Base-by-base conservation (phyloP, 2,888 invertebrate species). In the Gandaritis pyraliata region DNA sequence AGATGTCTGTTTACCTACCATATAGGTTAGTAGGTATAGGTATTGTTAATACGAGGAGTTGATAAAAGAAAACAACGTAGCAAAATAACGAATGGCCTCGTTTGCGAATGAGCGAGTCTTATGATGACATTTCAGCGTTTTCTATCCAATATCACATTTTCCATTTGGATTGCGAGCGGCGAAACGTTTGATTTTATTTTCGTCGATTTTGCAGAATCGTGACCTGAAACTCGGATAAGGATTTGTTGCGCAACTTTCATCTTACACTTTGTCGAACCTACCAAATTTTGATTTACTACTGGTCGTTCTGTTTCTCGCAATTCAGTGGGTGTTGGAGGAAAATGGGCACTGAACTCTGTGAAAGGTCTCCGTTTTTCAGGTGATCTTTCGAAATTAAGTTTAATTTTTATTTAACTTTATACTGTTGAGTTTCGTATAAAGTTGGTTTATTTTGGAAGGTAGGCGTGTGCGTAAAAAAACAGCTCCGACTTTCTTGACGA, bases 101-200 rank as follows among this genome's bases (percentile, higher is more conserved):
- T 50, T 58, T 69, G 69, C 67, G 70, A 68, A 70, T 76, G 75
- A 70, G 72, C 72, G 72, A 72, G 74, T 77, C 76, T 81, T 83
- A 83, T 83, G 81, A 82, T 80, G 79, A 78, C 79, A 80, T 80
- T 79, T 79, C 75, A 77, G 71, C 74, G 76, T 74, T 73, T 73
- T 76, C 77, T 74, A 80, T 78, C 81, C 81, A 81, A 83, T 85
- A 86, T 83, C 77, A 81, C 82, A 86, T 85, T 82, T 85, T 81
- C 83, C 79, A 79, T 83, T 81, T 81, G 74, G 72, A 69, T 75
- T 74, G 77, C 74, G 78, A 80, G 73, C 80, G 77, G 74, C 76
- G 78, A 72, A 81, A 81, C 85, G 80, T 85, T 86, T 85, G 85
- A 85, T 86, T 87, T 86, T 86, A 86, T 86, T 86, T 85, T 85